Evolutionary conservation across 2,113 vertebrate genomes (phyloP).

Genomic region (Acinonyx jubatus): DNA sequence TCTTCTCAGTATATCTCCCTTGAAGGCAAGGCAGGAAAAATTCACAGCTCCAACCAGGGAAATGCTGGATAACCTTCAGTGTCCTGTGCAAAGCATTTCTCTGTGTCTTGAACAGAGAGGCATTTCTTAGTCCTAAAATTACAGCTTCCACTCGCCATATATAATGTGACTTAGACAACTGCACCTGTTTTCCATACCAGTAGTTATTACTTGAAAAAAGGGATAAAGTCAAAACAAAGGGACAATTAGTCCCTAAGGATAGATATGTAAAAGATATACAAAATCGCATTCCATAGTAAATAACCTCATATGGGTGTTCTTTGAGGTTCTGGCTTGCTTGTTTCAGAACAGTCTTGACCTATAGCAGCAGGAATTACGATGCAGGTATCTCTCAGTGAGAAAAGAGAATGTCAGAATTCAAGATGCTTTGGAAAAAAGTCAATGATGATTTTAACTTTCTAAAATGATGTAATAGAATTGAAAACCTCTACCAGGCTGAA

Average conservation of each 20-base stretch:
- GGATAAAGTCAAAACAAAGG: constrained; percentile 41
- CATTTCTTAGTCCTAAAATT: constrained; percentile 46
- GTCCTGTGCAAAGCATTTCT: background rate
- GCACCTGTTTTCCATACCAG: background rate
- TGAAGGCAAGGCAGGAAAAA: background rate
- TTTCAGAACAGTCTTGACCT: background rate
- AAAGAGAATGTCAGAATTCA: background rate
- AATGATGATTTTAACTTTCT: background rate
- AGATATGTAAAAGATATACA: background rate
- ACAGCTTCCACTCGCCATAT: background rate
- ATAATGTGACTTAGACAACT: background rate
- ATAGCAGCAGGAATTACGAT: background rate
- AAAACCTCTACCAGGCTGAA: background rate
- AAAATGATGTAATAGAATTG: background rate
- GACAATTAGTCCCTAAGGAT: background rate
- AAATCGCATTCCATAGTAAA: background rate
- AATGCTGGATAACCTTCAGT: background rate
- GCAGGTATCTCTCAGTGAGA: background rate
- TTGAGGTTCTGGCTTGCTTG: background rate
- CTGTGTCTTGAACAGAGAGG: background rate
- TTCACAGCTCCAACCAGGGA: background rate
- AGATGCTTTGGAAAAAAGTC: background rate
- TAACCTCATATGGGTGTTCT: background rate
- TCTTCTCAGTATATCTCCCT: background rate
- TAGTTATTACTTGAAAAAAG: constrained; percentile 12